Percentiles rank a stretch among this genome's conserved stretches.
These are phyloP conservation scores for Epinephelus lanceolatus DNA, from an alignment of 2,113 vertebrate genomes.

Conservation along the genomic window DNA sequence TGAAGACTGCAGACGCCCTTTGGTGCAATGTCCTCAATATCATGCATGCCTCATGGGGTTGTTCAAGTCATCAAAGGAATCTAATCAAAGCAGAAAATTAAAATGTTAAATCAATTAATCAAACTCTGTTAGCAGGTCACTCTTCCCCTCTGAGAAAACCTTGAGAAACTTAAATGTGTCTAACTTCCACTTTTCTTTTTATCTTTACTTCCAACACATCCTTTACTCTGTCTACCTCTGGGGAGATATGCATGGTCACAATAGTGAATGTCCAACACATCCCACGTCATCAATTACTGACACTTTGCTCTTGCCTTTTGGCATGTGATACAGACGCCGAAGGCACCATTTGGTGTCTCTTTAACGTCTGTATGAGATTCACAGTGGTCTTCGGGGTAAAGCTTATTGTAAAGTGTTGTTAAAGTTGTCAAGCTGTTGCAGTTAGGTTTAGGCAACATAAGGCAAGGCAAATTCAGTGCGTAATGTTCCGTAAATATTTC, in stretches of 20 bases:
- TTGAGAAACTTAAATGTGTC: background rate
- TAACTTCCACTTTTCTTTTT: conserved; percentile 10
- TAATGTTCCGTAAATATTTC: no score
- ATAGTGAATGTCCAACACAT: background rate
- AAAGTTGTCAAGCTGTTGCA: no score
- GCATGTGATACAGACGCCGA: no score
- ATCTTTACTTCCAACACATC: background rate
- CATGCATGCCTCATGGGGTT: conserved; percentile 20
- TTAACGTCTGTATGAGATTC: no score
- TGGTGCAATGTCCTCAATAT: conserved; percentile 34
- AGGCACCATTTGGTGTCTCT: no score
- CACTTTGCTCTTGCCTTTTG: no score
- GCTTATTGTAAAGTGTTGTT: no score
- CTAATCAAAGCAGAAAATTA: conserved; percentile 57
- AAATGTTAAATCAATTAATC: conserved; percentile 53
- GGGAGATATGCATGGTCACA: background rate
- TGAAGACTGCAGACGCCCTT: conserved; percentile 26
- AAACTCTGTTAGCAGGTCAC: conserved; percentile 28
- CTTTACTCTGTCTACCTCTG: background rate
- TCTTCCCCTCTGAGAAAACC: background rate
- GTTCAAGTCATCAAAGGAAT: conserved; percentile 54
- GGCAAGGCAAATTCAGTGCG: no score
- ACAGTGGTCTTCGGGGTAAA: no score
- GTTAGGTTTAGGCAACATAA: no score
- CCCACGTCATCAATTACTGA: no score